Evolutionary conservation across 2,113 vertebrate species (phyloP).

Genomic region (Desmodus rotundus): DNA sequence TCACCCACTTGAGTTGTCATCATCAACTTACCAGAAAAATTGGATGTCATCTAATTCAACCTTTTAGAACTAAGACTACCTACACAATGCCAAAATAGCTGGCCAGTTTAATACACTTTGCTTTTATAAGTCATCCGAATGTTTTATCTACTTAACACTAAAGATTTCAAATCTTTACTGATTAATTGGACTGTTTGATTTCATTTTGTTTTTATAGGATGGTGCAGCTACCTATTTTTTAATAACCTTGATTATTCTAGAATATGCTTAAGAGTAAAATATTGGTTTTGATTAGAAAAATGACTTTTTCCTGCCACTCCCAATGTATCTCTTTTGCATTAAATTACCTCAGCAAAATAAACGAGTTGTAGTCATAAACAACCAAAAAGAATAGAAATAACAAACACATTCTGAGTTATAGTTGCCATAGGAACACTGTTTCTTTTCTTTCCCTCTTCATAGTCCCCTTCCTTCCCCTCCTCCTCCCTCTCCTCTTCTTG

Average conservation of each 20-base stretch:
- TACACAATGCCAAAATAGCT: not conserved
- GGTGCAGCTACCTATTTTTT: not conserved
- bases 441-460: not conserved
- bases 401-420: not conserved
- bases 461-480: not conserved
- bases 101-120: not conserved
- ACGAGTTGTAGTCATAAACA: not conserved
- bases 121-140: not conserved
- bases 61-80: not conserved
- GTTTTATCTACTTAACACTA: not conserved
- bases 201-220: not conserved
- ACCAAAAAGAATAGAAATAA: not conserved
- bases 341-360: slow-evolving; percentile 25
- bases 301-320: not conserved
- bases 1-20: not conserved
- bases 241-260: not conserved
- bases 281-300: not conserved
- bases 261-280: not conserved
- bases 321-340: not conserved
- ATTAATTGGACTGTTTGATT: not conserved
- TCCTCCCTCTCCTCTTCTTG: not conserved
- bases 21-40: not conserved
- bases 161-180: not conserved
- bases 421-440: not conserved
- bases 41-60: not conserved